Percentiles rank a stretch among this genome's conserved stretches.
Conservation (phyloP, 2,888 invertebrate species). For the Aporophyla nigra region DNA sequence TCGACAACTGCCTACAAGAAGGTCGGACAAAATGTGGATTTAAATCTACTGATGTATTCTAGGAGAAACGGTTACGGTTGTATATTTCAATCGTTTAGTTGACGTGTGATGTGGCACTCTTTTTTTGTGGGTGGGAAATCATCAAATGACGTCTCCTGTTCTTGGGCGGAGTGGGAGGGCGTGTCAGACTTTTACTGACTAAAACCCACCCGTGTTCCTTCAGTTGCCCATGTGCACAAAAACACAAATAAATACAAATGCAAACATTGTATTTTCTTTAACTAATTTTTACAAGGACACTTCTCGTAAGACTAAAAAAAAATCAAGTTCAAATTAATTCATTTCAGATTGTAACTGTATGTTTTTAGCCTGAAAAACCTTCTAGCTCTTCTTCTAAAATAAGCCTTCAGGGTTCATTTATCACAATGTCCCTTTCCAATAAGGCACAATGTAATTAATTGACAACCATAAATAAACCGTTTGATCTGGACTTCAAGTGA, state of each 20-base stretch:
- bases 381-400: neutral
- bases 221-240: too few relatives aligned
- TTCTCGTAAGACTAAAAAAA: too few relatives aligned
- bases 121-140: too few relatives aligned
- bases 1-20: conserved; percentile 33
- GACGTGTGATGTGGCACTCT: too few relatives aligned
- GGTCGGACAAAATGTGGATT: conserved; percentile 14
- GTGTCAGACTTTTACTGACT: too few relatives aligned
- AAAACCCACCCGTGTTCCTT: too few relatives aligned
- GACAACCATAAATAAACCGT: neutral
- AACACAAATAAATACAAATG: neutral
- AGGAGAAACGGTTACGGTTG: neutral
- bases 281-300: neutral
- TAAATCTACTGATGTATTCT: conserved; percentile 16
- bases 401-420: neutral
- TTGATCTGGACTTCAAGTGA: neutral
- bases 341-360: neutral
- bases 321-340: too few relatives aligned
- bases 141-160: too few relatives aligned
- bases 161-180: too few relatives aligned
- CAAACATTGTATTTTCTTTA: neutral
- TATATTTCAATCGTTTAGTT: neutral
- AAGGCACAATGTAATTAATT: neutral
- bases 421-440: too few relatives aligned
- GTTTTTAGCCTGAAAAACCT: neutral